Conservation (phyloP, 2,797 vertebrate species). For the Danio choprae region DNA sequence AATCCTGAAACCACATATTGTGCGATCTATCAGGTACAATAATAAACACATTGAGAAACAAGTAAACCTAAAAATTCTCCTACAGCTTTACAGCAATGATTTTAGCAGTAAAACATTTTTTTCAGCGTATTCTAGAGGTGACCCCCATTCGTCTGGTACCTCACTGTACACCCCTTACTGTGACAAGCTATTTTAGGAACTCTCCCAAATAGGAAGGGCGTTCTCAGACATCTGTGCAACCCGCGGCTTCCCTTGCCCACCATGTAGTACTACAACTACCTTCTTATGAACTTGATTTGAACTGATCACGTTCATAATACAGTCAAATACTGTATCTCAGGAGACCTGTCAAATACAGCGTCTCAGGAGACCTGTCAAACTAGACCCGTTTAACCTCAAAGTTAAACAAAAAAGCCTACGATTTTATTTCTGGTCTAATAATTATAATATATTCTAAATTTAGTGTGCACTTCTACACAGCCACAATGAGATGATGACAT, state of each 20-base stretch:
- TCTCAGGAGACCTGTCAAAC: neutral
- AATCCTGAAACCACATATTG: too few species aligned
- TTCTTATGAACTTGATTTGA: neutral
- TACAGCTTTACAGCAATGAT: neutral
- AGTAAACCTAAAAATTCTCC: neutral
- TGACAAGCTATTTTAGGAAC: constrained; percentile 77
- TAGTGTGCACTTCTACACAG: neutral
- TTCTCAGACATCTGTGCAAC: constrained; percentile 73
- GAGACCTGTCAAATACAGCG: neutral
- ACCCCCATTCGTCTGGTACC: constrained; percentile 36
- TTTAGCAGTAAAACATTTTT: neutral
- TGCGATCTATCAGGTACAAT: neutral
- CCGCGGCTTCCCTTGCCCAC: constrained; percentile 51
- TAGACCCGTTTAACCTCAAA: neutral
- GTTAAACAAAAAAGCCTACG: neutral
- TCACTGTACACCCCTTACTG: constrained; percentile 21
- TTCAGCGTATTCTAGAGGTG: constrained; percentile 41
- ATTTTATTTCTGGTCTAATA: neutral
- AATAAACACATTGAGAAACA: neutral
- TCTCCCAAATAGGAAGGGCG: constrained; percentile 64
- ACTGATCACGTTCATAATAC: neutral
- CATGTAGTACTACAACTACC: neutral
- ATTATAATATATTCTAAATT: neutral
- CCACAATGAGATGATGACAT: neutral
- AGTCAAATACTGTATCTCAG: neutral